Conservation (phyloP, 1,140 invertebrate species). For the Drosophila tropicalis region DNA sequence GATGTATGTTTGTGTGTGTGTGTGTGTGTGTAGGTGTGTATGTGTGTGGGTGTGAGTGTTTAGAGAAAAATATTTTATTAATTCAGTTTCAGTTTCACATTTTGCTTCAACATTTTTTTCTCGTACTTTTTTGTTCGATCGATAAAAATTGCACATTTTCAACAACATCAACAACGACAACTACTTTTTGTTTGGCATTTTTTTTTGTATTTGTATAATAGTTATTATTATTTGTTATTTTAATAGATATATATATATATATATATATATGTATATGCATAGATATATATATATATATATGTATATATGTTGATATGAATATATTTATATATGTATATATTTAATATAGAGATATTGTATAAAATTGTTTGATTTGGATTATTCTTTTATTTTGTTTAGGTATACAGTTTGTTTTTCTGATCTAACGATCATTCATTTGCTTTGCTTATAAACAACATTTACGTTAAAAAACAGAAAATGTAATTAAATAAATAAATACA, state of each 20-base stretch:
- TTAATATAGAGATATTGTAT: constrained; percentile 48
- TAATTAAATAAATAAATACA: not conserved
- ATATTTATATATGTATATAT: constrained; percentile 57
- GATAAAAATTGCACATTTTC: constrained; percentile 80
- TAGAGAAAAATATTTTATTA: constrained; percentile 22
- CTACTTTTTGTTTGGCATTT: constrained; percentile 66
- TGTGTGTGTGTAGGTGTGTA: constrained; percentile 42
- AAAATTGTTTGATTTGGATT: constrained; percentile 23
- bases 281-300: constrained; percentile 48
- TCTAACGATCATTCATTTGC: constrained; percentile 38
- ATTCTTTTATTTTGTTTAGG: not conserved
- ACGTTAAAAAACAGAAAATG: constrained; percentile 14
- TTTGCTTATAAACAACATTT: constrained; percentile 35
- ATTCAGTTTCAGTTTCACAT: constrained; percentile 62
- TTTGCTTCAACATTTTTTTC: constrained; percentile 55
- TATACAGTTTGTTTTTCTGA: constrained; percentile 21
- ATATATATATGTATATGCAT: constrained; percentile 46
- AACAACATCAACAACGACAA: constrained; percentile 81
- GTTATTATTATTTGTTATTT: constrained; percentile 65
- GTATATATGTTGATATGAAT: constrained; percentile 44
- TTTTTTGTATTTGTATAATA: constrained; percentile 76
- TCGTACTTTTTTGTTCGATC: constrained; percentile 65
- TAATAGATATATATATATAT: constrained; percentile 29
- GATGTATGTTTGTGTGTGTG: constrained; percentile 40
- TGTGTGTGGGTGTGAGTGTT: constrained; percentile 28